Percentiles rank a stretch among this genome's conserved stretches.
Conservation (phyloP, 2,797 vertebrate genomes). For the Ataeniobius toweri region DNA sequence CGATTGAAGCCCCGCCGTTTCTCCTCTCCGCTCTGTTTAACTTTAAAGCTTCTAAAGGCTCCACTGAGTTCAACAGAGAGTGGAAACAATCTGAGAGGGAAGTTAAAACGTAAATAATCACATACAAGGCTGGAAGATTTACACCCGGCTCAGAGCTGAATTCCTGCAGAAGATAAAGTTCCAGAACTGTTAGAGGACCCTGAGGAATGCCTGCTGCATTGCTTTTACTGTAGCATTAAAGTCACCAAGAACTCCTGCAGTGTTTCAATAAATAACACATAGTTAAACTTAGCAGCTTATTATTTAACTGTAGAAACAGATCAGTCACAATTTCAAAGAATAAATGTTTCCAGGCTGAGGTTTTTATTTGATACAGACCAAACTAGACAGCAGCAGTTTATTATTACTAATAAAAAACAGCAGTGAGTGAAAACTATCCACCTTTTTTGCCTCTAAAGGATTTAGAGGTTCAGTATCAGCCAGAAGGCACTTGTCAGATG, state of each 20-base stretch:
- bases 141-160: neutral
- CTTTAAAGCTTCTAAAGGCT: conserved; percentile 14
- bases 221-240: neutral
- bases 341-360: no score
- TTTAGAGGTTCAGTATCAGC: no score
- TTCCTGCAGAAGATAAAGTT: neutral
- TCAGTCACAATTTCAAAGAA: no score
- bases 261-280: neutral
- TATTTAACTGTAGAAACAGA: no score
- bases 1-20: neutral
- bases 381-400: no score
- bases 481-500: no score
- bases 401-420: no score
- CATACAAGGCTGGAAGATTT: neutral
- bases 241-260: neutral
- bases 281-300: no score
- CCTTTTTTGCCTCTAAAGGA: no score
- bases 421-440: no score
- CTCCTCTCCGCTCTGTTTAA: conserved; percentile 9
- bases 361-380: no score
- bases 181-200: neutral
- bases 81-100: neutral
- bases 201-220: no score
- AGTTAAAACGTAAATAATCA: neutral
- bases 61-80: neutral